Evolutionary conservation across 2,797 vertebrate species (phyloP).

Genomic region (Morelia viridis): DNA sequence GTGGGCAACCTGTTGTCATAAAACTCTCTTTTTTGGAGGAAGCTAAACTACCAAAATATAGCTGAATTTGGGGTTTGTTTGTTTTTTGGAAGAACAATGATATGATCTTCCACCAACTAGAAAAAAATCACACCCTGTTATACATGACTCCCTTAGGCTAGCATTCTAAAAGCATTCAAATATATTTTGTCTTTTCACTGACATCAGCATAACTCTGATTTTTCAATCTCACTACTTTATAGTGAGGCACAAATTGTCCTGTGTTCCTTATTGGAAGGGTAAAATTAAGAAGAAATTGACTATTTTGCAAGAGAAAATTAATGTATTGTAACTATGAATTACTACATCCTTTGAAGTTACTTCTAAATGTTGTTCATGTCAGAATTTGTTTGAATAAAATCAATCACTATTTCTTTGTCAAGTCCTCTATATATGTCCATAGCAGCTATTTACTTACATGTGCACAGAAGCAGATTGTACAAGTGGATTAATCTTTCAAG

Average conservation of each 20-base stretch:
- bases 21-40: background rate
- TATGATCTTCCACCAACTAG: background rate
- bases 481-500: background rate
- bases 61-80: background rate
- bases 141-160: background rate
- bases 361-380: background rate
- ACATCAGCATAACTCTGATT: background rate
- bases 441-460: background rate
- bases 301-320: background rate
- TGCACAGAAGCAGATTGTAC: background rate
- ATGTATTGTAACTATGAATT: background rate
- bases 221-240: background rate
- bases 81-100: background rate
- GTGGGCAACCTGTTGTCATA: background rate
- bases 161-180: background rate
- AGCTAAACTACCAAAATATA: background rate
- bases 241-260: background rate
- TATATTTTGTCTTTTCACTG: background rate
- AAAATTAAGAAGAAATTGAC: background rate
- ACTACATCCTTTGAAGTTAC: background rate
- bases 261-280: background rate
- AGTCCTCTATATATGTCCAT: background rate
- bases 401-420: background rate
- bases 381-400: background rate
- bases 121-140: background rate